Evolutionary conservation across 2,888 invertebrate genomes (phyloP), one percentile per base, ranked within the genome.

Genomic region (Calameuta pallipes): DNA sequence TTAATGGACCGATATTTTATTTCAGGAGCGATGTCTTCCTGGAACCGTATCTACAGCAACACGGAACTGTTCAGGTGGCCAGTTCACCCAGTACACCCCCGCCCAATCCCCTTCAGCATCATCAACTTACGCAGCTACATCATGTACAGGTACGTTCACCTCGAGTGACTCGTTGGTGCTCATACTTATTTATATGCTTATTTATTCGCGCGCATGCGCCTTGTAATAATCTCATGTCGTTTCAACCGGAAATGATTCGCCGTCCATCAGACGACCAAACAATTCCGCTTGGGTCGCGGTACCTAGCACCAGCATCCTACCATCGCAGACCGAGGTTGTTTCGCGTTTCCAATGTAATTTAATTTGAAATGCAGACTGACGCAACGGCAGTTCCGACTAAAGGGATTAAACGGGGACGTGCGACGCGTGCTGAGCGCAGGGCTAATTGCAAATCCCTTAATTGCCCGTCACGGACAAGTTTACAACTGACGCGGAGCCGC

Each of bases 1-100:
- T 56, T 23, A 56, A 15, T 23, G 23, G 23, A 23, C 23, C 56
- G 23, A 9, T 1, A 23, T 23, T 56, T 56, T 23, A 2, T 95
- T 95, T 0, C 94, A 96, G 96, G 93, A 95, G 95, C 92, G 95
- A 95, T 90, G 94, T 94, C 82, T 96, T 96, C 91, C 93, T 96
- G 88, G 96, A 96, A 90, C 95, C 95, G 69, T 95, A 95, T 90
- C 93, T 95, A 83, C 95, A 95, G 81, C 88, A 91, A 80, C 90
- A 91, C 78, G 89, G 90, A 78, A 90, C 90, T 80, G 89, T 90
- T 83, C 90, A 89, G 84, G 90, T 90, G 82, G 89, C 88, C 88
- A 89, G 86, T 82, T 91, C 90, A 79, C 91, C 91, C 78, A 89
- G 87, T 83, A 90, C 90, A 79, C 90, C 90, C 77, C 90, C 90